These are phyloP conservation scores for Lerista edwardsae DNA, from an alignment of 2,797 vertebrate genomes.

Conservation along the genomic window DNA sequence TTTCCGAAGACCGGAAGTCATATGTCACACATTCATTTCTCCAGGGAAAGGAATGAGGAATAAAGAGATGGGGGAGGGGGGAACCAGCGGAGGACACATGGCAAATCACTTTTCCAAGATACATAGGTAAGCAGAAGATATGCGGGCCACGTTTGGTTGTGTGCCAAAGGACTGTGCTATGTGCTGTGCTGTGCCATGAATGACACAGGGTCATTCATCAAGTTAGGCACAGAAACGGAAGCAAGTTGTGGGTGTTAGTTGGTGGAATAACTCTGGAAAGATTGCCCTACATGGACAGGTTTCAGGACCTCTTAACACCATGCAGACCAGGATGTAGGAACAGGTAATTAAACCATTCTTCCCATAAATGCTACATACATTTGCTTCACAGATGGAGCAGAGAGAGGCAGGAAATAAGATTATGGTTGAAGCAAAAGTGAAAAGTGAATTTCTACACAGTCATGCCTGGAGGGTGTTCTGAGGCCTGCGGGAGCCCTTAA, in stretches of 20 bases:
- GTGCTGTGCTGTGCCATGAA: no score
- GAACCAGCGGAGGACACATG: not conserved
- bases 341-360: no score
- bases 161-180: constrained; percentile 21
- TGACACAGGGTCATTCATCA: not conserved
- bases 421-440: no score
- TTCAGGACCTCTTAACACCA: not conserved
- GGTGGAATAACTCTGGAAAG: not conserved
- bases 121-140: not conserved
- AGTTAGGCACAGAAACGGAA: constrained; percentile 19
- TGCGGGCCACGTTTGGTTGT: constrained; percentile 3
- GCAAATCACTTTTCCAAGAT: not conserved
- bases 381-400: no score
- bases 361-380: no score
- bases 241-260: not conserved
- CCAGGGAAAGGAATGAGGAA: not conserved
- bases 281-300: not conserved
- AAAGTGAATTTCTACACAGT: no score
- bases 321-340: no score
- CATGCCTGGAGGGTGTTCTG: no score
- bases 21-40: not conserved
- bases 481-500: no score
- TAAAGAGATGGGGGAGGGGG: no score
- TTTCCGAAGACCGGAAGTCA: not conserved
- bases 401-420: no score